Evolutionary conservation across 2,888 invertebrate genomes (phyloP).

Genomic region (Torymus texanus): DNA sequence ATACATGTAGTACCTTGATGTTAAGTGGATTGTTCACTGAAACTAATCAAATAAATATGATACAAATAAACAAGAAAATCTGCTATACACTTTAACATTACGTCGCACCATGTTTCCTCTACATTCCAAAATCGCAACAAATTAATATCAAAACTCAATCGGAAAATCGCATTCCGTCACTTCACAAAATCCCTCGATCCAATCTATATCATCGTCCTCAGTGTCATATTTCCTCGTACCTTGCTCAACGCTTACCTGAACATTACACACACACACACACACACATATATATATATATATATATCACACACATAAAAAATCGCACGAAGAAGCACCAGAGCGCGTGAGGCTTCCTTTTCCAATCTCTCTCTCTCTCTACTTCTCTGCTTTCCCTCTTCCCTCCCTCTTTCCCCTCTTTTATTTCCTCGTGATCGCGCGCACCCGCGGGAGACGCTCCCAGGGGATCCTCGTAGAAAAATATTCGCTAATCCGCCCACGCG

Average conservation of each 20-base stretch:
- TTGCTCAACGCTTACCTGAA: neutral
- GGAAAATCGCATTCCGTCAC: no score
- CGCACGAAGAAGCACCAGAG: constrained; percentile 64
- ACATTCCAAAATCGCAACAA: no score
- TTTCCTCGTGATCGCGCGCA: constrained; percentile 19
- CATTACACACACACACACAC: constrained; percentile 1
- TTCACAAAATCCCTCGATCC: no score
- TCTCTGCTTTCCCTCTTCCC: neutral
- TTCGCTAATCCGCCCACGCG: constrained; percentile 58
- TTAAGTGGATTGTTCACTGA: no score
- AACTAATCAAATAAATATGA: no score
- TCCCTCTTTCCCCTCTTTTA: neutral
- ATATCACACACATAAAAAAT: constrained; percentile 59
- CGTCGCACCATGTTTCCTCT: no score
- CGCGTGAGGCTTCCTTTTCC: constrained; percentile 55
- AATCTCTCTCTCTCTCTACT: neutral
- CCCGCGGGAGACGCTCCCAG: neutral
- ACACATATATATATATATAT: constrained; percentile 18
- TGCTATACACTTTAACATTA: no score
- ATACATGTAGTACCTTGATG: no score
- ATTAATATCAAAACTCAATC: no score
- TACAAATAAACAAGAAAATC: no score
- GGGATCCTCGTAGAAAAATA: constrained; percentile 65
- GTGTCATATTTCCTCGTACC: constrained; percentile 40
- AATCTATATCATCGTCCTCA: neutral